Conservation (phyloP, 2,797 vertebrate species). For the Diceros bicornis region DNA sequence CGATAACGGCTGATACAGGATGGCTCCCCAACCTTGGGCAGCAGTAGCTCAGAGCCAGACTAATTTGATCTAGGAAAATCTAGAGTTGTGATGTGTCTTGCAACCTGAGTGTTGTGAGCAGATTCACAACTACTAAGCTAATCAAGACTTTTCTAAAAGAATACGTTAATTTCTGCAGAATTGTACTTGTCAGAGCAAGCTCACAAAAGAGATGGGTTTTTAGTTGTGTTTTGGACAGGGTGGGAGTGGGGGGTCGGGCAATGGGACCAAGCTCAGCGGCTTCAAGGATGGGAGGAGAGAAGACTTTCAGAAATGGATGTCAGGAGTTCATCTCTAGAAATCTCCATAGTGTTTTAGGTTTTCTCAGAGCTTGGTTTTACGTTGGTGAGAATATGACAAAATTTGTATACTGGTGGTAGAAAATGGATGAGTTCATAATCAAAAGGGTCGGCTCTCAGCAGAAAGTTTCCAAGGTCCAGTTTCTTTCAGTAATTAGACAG, state of each 20-base stretch:
- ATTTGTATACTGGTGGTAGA: not conserved
- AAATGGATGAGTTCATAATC: not conserved
- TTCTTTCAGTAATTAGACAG: rapidly evolving
- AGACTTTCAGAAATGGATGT: not conserved
- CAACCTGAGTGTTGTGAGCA: not conserved
- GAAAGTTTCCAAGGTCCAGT: not conserved
- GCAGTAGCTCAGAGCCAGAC: not conserved
- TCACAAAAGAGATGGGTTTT: not conserved
- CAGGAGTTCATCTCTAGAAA: not conserved
- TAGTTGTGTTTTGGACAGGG: not conserved
- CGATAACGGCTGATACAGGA: rapidly evolving
- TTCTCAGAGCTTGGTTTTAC: not conserved
- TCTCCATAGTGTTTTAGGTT: not conserved
- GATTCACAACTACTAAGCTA: not conserved
- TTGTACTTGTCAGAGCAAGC: not conserved
- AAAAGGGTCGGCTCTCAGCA: not conserved
- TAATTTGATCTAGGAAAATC: not conserved
- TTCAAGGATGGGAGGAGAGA: not conserved
- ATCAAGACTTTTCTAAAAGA: not conserved
- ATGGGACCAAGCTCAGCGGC: not conserved
- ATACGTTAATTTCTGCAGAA: not conserved
- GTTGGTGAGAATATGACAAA: not conserved
- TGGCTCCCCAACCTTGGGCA: not conserved
- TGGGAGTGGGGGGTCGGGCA: not conserved
- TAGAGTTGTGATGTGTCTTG: not conserved